Conservation (phyloP, 2,888 invertebrate genomes). For the Cotesia congregata region DNA sequence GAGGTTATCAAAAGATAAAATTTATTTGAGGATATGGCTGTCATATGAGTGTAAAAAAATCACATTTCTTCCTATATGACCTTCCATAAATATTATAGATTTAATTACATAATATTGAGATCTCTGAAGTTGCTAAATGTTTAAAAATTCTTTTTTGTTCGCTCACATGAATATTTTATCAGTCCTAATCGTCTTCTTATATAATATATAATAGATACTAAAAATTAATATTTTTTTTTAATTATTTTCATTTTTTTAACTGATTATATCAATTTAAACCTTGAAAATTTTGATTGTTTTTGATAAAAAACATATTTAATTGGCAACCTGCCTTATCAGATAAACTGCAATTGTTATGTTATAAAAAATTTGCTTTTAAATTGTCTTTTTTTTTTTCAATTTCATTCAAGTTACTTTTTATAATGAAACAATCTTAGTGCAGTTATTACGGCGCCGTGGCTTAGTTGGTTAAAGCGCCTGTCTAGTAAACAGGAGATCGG, state of each 20-base stretch:
- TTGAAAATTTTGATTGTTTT: neutral
- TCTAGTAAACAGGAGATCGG: constrained; percentile 81
- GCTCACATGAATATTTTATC: neutral
- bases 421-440: neutral
- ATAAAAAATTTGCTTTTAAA: neutral
- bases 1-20: neutral
- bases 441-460: constrained; percentile 75
- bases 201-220: neutral
- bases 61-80: neutral
- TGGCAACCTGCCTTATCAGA: neutral
- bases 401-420: neutral
- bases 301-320: neutral
- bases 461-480: constrained; percentile 86
- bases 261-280: too few relatives aligned
- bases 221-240: neutral
- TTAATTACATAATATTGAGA: too few relatives aligned
- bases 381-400: neutral
- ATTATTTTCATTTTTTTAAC: too few relatives aligned
- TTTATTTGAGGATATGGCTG: neutral
- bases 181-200: neutral
- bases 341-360: neutral
- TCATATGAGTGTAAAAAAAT: neutral
- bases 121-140: too few relatives aligned
- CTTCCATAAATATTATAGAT: neutral
- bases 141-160: too few relatives aligned